Evolutionary conservation across 2,888 invertebrate genomes (phyloP), one percentile per base, ranked within the genome.

Genomic region (Athalia circularis): DNA sequence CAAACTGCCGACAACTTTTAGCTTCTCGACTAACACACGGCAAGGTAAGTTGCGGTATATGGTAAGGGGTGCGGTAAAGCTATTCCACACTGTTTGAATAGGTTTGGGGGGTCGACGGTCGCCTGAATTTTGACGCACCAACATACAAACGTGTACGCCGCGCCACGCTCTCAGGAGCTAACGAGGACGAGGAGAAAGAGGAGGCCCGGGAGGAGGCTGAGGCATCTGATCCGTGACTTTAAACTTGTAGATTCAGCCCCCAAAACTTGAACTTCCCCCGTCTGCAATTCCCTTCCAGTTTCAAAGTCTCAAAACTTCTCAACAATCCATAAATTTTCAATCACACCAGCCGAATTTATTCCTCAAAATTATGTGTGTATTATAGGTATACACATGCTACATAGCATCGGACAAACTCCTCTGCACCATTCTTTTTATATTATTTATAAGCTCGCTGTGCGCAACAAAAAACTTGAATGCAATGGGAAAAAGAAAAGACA

Each of bases 81-180:
- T 72, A 72, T 72, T 72, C 72, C 47, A 72, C 72, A 45, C 43
- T 72, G 72, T 72, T 72, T 72, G 72, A 72, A 57, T 72, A 72
- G 72, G 72, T 72, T 57, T 59, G n/a, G 59, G 29, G 47, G 72
- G 72, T 72, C 72, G 72, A 72, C 72, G 72, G 72, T 72, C 72
- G 72, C 72, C 72, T 72, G 72, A 72, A 72, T 72, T 72, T 72
- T 47, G 59, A 59, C 72, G 72, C 72, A 72, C 72, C 72, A 45
- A 59, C 72, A 57, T 72, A 72, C 72, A 72, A 45, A 43, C 59
- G 3, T 47, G 72, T 72, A 47, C 13, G 72, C 72, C 59, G 15
- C 13, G 59, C 59, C 57, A 72, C 59, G 47, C 47, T 59, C 57
- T 47, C 57, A 72, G 72, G 72, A 47, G 47, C 45, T 59, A 4